Conservation (phyloP, 2,888 invertebrate genomes). For the Chrysotoxum bicinctum region DNA sequence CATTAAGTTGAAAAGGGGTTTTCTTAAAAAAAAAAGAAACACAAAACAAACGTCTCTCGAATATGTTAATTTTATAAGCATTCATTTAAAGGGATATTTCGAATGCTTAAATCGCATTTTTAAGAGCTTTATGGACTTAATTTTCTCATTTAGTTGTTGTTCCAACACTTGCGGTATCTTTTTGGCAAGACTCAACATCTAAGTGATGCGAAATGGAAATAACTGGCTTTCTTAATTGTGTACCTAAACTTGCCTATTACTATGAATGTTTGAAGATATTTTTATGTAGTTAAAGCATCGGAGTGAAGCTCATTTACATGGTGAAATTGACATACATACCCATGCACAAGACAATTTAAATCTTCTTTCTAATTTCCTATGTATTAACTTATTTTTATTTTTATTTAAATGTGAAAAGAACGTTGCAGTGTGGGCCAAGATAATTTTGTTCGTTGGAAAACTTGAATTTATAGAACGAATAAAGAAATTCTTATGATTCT, state of each 20-base stretch:
- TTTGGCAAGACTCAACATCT: neutral
- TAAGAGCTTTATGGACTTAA: slow-evolving; percentile 4
- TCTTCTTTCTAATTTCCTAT: no score
- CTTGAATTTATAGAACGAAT: no score
- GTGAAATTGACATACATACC: no score
- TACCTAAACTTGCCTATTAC: neutral
- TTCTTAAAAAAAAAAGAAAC: neutral
- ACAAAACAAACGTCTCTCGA: neutral
- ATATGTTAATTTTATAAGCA: slow-evolving; percentile 26
- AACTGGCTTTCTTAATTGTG: neutral
- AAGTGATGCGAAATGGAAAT: neutral
- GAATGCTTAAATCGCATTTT: neutral
- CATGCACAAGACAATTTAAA: no score
- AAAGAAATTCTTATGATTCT: no score
- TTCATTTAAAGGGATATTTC: neutral
- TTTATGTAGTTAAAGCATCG: neutral
- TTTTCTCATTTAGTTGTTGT: slow-evolving; percentile 3
- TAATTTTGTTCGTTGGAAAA: no score
- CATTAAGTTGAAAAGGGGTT: neutral
- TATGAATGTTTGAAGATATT: neutral
- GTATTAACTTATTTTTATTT: no score
- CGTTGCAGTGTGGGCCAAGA: no score
- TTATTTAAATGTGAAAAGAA: no score
- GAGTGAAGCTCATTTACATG: neutral
- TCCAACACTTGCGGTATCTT: slow-evolving; percentile 7